Percentiles rank a stretch among this genome's conserved stretches.
Evolutionary conservation across 2,888 invertebrate genomes (phyloP).

Genomic region (Troides aeacus): DNA sequence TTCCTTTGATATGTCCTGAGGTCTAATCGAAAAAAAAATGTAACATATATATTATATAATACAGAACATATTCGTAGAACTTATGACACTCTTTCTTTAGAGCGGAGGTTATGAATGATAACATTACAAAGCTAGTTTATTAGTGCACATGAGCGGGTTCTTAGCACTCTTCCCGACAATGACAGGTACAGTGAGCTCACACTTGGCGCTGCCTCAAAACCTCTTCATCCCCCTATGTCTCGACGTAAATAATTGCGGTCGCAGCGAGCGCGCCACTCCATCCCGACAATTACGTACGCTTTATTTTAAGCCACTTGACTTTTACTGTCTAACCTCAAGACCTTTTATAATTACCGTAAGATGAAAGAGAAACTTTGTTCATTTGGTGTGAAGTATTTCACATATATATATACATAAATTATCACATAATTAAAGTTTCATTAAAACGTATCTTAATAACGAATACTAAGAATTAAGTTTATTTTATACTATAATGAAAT

Average conservation of each 20-base stretch:
- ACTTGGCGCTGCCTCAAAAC: slow-evolving; percentile 65
- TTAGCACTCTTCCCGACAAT: slow-evolving; percentile 34
- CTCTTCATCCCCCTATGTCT: slow-evolving; percentile 72
- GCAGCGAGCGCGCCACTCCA: slow-evolving; percentile 56
- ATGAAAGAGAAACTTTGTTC: slow-evolving; percentile 15
- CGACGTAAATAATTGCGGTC: slow-evolving; percentile 73
- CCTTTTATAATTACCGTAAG: slow-evolving; percentile 32
- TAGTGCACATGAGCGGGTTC: slow-evolving; percentile 10
- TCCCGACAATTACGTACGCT: slow-evolving; percentile 72
- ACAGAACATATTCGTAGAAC: not conserved
- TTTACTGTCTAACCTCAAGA: slow-evolving; percentile 37
- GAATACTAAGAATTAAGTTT: too few species aligned
- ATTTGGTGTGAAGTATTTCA: not conserved
- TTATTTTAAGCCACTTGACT: slow-evolving; percentile 59
- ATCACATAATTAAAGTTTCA: not conserved
- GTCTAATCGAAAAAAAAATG: too few species aligned
- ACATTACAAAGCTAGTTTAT: slow-evolving; percentile 22
- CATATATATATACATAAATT: not conserved
- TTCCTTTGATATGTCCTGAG: too few species aligned
- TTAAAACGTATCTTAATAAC: not conserved
- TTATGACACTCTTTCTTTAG: slow-evolving; percentile 38
- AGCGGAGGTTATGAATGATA: slow-evolving; percentile 2
- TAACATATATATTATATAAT: too few species aligned
- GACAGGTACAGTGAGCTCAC: slow-evolving; percentile 45
- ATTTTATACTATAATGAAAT: too few species aligned